Percentiles rank a stretch among this genome's conserved stretches.
Conservation (phyloP, 2,888 invertebrate genomes). For the Ceratothoa steindachneri region DNA sequence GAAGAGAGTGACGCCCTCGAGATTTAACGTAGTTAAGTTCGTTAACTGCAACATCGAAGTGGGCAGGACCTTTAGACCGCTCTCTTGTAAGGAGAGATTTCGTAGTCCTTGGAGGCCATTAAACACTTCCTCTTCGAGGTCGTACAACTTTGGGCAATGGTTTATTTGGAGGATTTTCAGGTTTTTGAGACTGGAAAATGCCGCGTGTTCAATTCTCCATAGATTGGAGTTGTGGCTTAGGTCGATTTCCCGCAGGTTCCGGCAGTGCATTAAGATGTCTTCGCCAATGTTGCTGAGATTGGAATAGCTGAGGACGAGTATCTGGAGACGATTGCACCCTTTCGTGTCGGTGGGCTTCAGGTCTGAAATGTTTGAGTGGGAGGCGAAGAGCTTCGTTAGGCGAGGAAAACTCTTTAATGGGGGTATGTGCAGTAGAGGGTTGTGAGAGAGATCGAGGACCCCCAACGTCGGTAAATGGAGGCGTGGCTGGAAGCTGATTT, state of each 20-base stretch:
- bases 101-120: slow-evolving; percentile 15
- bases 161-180: slow-evolving; percentile 23
- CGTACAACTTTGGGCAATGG: slow-evolving; percentile 25
- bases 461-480: neutral
- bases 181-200: slow-evolving; percentile 34
- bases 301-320: slow-evolving; percentile 18
- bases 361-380: slow-evolving; percentile 23
- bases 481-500: slow-evolving; percentile 6
- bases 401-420: slow-evolving; percentile 21
- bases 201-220: slow-evolving; percentile 31
- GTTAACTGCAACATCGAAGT: slow-evolving; percentile 21
- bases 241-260: neutral
- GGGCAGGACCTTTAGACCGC: slow-evolving; percentile 34
- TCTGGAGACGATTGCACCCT: slow-evolving; percentile 9
- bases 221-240: slow-evolving; percentile 26
- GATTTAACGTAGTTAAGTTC: slow-evolving; percentile 27
- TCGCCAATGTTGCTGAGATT: neutral
- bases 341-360: neutral
- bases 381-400: slow-evolving; percentile 25
- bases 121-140: slow-evolving; percentile 38
- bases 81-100: slow-evolving; percentile 26
- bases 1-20: slow-evolving; percentile 26
- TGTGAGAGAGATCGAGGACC: slow-evolving; percentile 29
- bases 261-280: neutral
- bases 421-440: slow-evolving; percentile 16